A percentile compares a stretch with the other conserved stretches of the same genome.
These are phyloP conservation scores for Ailuropoda melanoleuca DNA, from an alignment of 2,113 vertebrate genomes.

Conservation along the genomic window DNA sequence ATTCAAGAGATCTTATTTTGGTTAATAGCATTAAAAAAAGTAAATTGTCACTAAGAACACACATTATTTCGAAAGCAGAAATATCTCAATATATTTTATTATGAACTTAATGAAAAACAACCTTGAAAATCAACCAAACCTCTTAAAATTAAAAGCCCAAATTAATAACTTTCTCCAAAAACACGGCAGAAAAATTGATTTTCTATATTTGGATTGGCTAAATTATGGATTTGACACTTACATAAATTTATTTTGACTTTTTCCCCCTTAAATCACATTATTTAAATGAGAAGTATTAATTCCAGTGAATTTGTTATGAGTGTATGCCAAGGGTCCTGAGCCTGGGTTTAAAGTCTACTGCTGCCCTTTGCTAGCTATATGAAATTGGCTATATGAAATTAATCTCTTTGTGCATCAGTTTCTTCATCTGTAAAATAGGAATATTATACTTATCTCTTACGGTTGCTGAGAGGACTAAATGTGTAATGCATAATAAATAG, in stretches of 20 bases:
- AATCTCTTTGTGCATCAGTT: neutral
- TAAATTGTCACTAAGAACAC: neutral
- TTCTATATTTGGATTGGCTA: neutral
- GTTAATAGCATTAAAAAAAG: neutral
- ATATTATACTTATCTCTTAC: neutral
- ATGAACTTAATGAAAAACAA: neutral
- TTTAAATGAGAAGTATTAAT: neutral
- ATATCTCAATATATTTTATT: neutral
- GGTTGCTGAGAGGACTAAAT: neutral
- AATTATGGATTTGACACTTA: neutral
- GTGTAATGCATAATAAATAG: neutral
- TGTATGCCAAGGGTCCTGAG: fast-evolving
- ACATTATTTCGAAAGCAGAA: neutral
- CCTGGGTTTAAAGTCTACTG: neutral
- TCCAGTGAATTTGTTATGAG: neutral
- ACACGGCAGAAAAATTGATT: neutral
- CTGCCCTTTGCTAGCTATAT: neutral
- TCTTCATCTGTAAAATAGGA: neutral
- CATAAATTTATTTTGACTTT: neutral
- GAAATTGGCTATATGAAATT: neutral
- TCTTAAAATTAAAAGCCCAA: neutral
- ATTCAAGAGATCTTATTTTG: neutral
- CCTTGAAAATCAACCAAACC: neutral
- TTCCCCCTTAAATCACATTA: neutral
- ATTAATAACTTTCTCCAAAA: neutral